These are phyloP conservation scores for Lagorchestes hirsutus DNA, from an alignment of 2,797 vertebrate genomes.

Conservation along the genomic window DNA sequence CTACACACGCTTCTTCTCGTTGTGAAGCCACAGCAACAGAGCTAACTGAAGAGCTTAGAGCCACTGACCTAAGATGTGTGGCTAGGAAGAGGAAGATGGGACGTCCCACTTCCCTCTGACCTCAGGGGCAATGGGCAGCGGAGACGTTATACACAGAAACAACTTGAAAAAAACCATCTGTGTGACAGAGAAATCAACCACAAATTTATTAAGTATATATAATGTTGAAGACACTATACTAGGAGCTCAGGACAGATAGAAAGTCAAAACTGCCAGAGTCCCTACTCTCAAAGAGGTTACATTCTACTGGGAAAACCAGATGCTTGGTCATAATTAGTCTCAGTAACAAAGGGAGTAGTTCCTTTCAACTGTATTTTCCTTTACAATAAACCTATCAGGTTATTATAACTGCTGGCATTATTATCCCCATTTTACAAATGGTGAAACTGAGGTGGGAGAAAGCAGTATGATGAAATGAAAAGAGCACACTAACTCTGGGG, in stretches of 20 bases:
- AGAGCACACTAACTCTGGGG: too few relatives aligned
- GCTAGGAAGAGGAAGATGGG: background rate
- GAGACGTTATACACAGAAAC: background rate
- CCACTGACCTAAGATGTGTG: background rate
- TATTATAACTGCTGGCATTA: too few relatives aligned
- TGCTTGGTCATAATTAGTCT: background rate
- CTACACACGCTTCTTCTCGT: background rate
- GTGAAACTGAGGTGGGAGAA: too few relatives aligned
- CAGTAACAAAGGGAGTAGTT: background rate
- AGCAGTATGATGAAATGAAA: too few relatives aligned
- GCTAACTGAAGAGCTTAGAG: slow-evolving; percentile 17
- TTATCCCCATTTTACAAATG: too few relatives aligned
- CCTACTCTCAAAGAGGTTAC: background rate
- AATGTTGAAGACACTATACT: background rate
- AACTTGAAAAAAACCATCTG: background rate
- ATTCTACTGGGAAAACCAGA: background rate
- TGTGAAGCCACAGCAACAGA: background rate
- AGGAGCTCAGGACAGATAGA: background rate
- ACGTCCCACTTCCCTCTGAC: background rate
- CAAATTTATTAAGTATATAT: background rate
- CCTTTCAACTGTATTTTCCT: too few relatives aligned
- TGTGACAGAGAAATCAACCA: background rate
- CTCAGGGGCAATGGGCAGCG: background rate
- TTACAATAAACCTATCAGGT: too few relatives aligned
- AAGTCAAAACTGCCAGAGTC: background rate